Evolutionary conservation across 2,888 invertebrate species (phyloP), one percentile per base, ranked within the genome.

Genomic region (Abscondita cerata): DNA sequence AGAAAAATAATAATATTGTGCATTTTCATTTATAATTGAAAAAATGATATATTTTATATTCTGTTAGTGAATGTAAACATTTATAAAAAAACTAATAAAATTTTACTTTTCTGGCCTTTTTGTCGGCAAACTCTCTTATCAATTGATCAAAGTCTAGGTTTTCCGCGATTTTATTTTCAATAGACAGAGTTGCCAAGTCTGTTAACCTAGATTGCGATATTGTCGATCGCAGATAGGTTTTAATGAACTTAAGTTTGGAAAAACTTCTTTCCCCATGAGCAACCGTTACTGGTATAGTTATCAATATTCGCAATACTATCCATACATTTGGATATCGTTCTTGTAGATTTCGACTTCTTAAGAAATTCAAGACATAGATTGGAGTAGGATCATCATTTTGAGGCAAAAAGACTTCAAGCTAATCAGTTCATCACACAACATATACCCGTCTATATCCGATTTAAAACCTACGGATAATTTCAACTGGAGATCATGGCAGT

Each of bases 381-480:
- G 31, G 31, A 9, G 31, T 31, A 31, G 9, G 9, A 31, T 6
- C 31, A 31, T 31, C 31, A 9, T 31, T 9, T 31, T 31, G 6
- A 31, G 31, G 31, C 31, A 31, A 31, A 31, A 31, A 31, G 31
- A 31, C 9, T 31, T 31, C 31, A 31, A 9, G 31, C 9, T 31
- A 6, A 31, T 9, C 6, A 31, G 31, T 31, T 31, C 31, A 31
- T 31, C 31, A 31, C 31, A 31, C 31, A 31, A 31, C 31, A 6
- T 9, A 31, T 31, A 9, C 5, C 31, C 31, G 9, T 31, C 31
- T 31, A 31, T 9, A 31, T 31, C 31, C 9, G 31, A 48, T 58
- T 64, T 59, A 8, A 12, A 40, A 3, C 40, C 40, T 12, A 40
- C n/a, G 4, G 40, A 11, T 40, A 40, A 40, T 40, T 40, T 40